Evolutionary conservation across 2,113 vertebrate genomes (phyloP).

Genomic region (Beaufortia kweichowensis): DNA sequence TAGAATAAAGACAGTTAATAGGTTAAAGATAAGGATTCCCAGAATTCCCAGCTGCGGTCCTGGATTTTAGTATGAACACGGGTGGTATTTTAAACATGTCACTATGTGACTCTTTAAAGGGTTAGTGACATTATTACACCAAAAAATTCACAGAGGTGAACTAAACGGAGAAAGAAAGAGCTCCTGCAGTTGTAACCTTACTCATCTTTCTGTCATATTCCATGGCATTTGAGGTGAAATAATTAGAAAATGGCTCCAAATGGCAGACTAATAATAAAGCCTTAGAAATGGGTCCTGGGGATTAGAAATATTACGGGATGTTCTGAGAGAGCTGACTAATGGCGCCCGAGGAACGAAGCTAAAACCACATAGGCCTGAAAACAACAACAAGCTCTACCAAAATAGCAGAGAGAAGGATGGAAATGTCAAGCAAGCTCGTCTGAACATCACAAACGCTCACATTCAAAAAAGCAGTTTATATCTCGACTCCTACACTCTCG

Average conservation of each 20-base stretch:
- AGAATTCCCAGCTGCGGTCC: not conserved
- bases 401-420: conserved; percentile 48
- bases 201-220: conserved; percentile 48
- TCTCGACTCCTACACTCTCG: conserved; percentile 4
- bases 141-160: not conserved
- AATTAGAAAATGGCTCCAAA: conserved; percentile 51
- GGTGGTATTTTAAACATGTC: not conserved
- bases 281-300: conserved; percentile 29
- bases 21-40: not conserved
- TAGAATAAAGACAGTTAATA: too few relatives aligned
- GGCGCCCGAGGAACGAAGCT: conserved; percentile 33
- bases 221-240: conserved; percentile 57
- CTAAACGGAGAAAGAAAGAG: not conserved
- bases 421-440: conserved; percentile 47
- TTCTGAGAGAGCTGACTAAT: conserved; percentile 52
- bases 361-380: conserved; percentile 29
- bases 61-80: not conserved
- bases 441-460: conserved; percentile 14
- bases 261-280: conserved; percentile 48
- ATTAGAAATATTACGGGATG: conserved; percentile 51
- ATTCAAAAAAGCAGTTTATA: conserved; percentile 6
- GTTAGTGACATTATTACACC: not conserved
- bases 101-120: not conserved
- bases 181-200: conserved; percentile 36
- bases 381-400: conserved; percentile 29